A percentile compares a stretch with the other conserved stretches of the same genome.
phyloP scores from a whole-genome alignment of 1,140 invertebrate genomes.

The Agrypnia vestita region DNA sequence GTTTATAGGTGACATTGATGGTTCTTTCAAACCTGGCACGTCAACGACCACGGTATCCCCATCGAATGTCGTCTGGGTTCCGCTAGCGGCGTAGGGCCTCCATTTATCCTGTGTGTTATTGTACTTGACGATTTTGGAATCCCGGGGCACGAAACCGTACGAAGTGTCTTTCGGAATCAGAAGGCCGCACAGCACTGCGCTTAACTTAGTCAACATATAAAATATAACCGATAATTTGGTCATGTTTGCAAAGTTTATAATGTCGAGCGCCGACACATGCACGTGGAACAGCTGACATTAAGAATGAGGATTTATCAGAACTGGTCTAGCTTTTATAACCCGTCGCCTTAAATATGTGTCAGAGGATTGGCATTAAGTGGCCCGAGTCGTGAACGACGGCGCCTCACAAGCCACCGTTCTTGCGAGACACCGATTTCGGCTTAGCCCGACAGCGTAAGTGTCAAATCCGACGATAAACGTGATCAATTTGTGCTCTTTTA shows the following conservation, averaged over 20 bases:
- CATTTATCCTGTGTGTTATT: slow-evolving; percentile 28
- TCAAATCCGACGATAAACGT: slow-evolving; percentile 10
- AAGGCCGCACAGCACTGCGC: slow-evolving; percentile 20
- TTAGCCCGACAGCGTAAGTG: background rate
- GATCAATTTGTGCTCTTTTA: slow-evolving; percentile 41
- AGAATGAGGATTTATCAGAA: slow-evolving; percentile 40
- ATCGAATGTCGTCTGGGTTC: background rate
- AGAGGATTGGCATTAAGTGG: slow-evolving; percentile 54
- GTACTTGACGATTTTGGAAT: slow-evolving; percentile 42
- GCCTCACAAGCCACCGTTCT: background rate
- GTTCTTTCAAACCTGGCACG: background rate
- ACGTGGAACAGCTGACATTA: slow-evolving; percentile 42
- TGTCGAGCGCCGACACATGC: background rate
- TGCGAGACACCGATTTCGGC: background rate
- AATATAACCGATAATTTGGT: slow-evolving; percentile 19
- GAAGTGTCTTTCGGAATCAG: slow-evolving; percentile 47
- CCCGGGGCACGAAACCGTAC: slow-evolving; percentile 48
- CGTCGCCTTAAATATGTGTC: slow-evolving; percentile 46
- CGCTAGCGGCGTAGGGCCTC: slow-evolving; percentile 28
- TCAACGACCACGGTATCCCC: slow-evolving; percentile 40
- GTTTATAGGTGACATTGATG: background rate
- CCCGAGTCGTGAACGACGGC: slow-evolving; percentile 46
- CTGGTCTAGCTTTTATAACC: slow-evolving; percentile 53
- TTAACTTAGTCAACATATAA: background rate
- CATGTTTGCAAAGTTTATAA: slow-evolving; percentile 8